A percentile compares a stretch with the other conserved stretches of the same genome.
Conservation (phyloP, 2,888 invertebrate species). For the Lochmaea capreae region DNA sequence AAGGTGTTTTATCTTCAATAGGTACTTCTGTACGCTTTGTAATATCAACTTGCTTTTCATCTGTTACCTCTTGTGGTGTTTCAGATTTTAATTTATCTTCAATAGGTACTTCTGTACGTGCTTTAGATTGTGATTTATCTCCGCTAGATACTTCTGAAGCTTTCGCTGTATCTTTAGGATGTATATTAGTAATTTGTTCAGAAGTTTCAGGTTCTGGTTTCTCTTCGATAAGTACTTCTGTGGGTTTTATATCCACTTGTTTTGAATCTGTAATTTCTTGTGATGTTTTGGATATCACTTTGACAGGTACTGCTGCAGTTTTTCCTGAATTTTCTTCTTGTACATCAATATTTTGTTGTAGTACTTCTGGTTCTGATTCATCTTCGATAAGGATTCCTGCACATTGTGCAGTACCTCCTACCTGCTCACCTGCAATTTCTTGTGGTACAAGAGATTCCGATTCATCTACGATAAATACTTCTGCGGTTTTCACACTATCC, state of each 20-base stretch:
- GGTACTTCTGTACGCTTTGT: no score
- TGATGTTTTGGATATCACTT: neutral
- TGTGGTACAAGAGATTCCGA: neutral
- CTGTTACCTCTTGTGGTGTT: neutral
- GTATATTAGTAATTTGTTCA: neutral
- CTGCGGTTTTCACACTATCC: neutral
- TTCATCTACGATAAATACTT: neutral
- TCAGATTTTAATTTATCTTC: neutral
- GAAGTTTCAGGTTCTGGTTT: neutral
- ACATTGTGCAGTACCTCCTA: neutral
- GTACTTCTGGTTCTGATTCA: neutral
- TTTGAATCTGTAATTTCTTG: neutral
- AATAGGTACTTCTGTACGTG: neutral
- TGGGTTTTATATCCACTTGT: no score
- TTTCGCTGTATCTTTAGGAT: neutral
- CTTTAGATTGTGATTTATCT: neutral
- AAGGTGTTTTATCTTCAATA: no score
- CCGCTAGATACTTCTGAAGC: neutral
- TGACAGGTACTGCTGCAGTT: neutral
- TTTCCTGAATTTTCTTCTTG: neutral
- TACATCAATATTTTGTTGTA: neutral
- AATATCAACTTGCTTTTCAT: no score
- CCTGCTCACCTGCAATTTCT: no score
- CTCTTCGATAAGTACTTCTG: neutral
- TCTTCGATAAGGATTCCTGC: neutral